Evolutionary conservation across 2,797 vertebrate genomes (phyloP).

Genomic region (Huso huso): DNA sequence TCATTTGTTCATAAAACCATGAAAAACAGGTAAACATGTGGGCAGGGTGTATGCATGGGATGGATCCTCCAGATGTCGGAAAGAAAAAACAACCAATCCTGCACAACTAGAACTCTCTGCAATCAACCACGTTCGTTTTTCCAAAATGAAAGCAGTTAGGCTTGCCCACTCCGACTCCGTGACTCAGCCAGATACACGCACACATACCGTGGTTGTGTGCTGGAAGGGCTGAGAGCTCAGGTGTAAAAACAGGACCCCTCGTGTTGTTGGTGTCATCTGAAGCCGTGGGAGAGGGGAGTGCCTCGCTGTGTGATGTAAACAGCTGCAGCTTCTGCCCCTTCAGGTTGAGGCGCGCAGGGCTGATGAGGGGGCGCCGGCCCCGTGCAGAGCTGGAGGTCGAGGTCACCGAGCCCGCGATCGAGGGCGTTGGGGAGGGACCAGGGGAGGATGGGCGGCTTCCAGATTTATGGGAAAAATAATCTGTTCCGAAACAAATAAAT

Average conservation of each 20-base stretch:
- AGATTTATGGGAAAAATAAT: conserved; percentile 77
- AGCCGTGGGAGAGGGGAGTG: conserved; percentile 34
- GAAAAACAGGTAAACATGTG: no score
- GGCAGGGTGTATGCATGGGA: no score
- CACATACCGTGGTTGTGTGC: conserved; percentile 46
- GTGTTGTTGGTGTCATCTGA: conserved; percentile 48
- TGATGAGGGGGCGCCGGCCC: conserved; percentile 84
- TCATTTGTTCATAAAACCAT: no score
- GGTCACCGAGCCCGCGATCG: conserved; percentile 72
- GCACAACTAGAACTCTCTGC: background rate
- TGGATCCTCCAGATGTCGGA: no score
- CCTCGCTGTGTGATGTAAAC: conserved; percentile 50
- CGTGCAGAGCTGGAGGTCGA: conserved; percentile 79
- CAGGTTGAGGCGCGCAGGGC: conserved; percentile 86
- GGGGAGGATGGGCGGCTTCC: conserved; percentile 72
- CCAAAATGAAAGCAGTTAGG: background rate
- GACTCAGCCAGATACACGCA: background rate
- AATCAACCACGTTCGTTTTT: background rate
- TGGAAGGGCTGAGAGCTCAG: conserved; percentile 47
- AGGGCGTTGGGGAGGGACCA: conserved; percentile 75
- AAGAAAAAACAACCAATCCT: no score
- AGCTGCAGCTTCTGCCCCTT: conserved; percentile 73
- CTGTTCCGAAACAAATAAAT: conserved; percentile 42
- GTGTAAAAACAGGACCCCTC: conserved; percentile 30
- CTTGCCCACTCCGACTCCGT: background rate